A percentile compares a stretch with the other conserved stretches of the same genome.
phyloP scores from a whole-genome alignment of 2,888 invertebrate genomes.

The Limenitis camilla region DNA sequence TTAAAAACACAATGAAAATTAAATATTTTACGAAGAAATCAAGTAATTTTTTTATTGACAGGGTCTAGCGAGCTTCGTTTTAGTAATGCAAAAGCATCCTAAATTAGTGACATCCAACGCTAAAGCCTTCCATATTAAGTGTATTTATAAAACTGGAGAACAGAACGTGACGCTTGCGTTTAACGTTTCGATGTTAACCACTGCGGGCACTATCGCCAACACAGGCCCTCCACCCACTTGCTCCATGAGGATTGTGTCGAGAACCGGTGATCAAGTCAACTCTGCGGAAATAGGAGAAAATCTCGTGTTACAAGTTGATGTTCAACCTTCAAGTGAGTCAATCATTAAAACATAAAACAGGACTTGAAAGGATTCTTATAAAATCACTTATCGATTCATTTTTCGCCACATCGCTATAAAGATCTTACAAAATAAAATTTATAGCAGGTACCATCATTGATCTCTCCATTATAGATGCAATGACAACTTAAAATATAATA shows the following conservation, averaged over 20 bases:
- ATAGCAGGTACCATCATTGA: too few relatives aligned
- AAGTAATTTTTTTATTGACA: constrained; percentile 41
- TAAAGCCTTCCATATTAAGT: constrained; percentile 96
- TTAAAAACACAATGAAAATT: too few relatives aligned
- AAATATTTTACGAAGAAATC: background rate
- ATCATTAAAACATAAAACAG: background rate
- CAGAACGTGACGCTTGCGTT: constrained; percentile 94
- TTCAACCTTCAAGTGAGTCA: constrained; percentile 81
- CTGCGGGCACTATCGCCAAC: constrained; percentile 95
- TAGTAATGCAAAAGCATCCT: constrained; percentile 97
- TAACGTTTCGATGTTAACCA: constrained; percentile 96
- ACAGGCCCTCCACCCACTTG: constrained; percentile 95
- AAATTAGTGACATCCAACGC: constrained; percentile 95
- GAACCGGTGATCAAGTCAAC: constrained; percentile 89
- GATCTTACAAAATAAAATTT: too few relatives aligned
- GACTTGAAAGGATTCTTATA: too few relatives aligned
- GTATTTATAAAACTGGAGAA: constrained; percentile 95
- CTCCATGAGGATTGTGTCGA: constrained; percentile 91
- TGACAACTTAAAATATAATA: too few relatives aligned
- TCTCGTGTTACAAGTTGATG: constrained; percentile 88
- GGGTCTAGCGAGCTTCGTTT: constrained; percentile 93
- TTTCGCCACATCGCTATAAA: too few relatives aligned
- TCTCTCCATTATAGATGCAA: too few relatives aligned
- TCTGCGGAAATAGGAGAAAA: constrained; percentile 95
- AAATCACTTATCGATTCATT: too few relatives aligned